phyloP scores from a whole-genome alignment of 2,888 invertebrate genomes.

The Rhagonycha fulva region DNA sequence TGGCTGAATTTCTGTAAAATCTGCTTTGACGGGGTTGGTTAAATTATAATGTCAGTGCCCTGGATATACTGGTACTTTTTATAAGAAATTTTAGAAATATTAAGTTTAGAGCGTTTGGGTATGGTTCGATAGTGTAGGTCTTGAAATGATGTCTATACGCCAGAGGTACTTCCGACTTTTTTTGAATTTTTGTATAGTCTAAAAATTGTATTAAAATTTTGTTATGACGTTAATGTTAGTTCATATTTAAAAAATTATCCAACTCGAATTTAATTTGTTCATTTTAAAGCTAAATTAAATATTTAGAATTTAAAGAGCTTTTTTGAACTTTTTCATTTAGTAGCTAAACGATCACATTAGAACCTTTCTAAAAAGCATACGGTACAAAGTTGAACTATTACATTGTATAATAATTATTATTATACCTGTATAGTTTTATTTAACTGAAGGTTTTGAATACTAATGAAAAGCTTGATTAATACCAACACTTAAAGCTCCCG shows the following conservation, averaged over 20 bases:
- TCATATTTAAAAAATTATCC: not conserved
- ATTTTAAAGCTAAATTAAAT: not conserved
- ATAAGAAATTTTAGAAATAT: too few relatives aligned
- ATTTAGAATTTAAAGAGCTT: not conserved
- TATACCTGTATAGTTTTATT: slow-evolving; percentile 18
- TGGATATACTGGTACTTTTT: too few relatives aligned
- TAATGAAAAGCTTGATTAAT: slow-evolving; percentile 32
- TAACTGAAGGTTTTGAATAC: slow-evolving; percentile 22
- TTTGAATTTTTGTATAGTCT: too few relatives aligned
- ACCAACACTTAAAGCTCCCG: slow-evolving; percentile 19
- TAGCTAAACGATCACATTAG: not conserved
- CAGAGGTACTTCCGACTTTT: not conserved
- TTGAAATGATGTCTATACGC: too few relatives aligned
- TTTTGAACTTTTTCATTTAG: not conserved
- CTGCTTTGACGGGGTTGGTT: too few relatives aligned
- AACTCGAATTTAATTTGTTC: not conserved
- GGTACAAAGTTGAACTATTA: not conserved
- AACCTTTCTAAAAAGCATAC: not conserved
- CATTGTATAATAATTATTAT: slow-evolving; percentile 2
- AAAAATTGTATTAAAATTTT: not conserved
- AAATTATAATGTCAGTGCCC: too few relatives aligned
- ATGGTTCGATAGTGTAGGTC: too few relatives aligned
- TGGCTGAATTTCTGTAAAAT: too few relatives aligned
- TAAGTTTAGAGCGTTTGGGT: too few relatives aligned
- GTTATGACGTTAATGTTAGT: not conserved